Evolutionary conservation across 2,797 vertebrate species (phyloP), one percentile per base, ranked within the genome.

Genomic region (Falco columbarius): DNA sequence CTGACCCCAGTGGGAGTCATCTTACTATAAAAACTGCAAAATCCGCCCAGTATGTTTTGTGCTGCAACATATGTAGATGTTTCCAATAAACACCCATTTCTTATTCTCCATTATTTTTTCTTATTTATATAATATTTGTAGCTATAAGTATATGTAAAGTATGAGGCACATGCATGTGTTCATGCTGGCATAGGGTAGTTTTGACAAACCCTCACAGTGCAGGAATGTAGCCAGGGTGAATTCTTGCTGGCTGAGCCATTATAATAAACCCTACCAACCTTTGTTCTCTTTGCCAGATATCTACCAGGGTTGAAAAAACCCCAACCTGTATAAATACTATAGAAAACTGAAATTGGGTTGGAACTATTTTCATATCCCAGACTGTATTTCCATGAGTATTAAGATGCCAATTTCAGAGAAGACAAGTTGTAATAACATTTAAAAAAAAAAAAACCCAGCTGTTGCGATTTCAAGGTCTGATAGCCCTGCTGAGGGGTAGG

Each of bases 241-340:
- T 76, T 95, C 95, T 92, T 94, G 80, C 89, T 95, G 83, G 91
- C 77, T 82, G 89, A 95, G 70, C 40, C 49, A 42, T 85, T 89
- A 70, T 49, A 96, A 80, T 92, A 94, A 91, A 87, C 63, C 61
- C 83, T 79, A 80, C 71, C 83, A 82, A 90, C 67, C 51, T 90
- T 89, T 92, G 44, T 90, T 93, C 47, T 90, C 56, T 30, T 95
- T 92, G 75, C 70, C 80, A 90, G 74, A n/a, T 91, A 92, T 36
- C 82, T 81, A 81, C 75, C 58, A 91, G n/a, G 29, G 42, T 10
- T 77, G 54, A 79, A 95, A 96, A 90, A 90, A 66, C 0, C 21
- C 17, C 72, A 71, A 58, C n/a, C 29, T 77, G 15, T 86, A 82
- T 61, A 89, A 94, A 94, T 85, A 71, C 38, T 26, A 55, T 29